phyloP scores from a whole-genome alignment of 2,888 invertebrate species.

The Mylabris sibirica region DNA sequence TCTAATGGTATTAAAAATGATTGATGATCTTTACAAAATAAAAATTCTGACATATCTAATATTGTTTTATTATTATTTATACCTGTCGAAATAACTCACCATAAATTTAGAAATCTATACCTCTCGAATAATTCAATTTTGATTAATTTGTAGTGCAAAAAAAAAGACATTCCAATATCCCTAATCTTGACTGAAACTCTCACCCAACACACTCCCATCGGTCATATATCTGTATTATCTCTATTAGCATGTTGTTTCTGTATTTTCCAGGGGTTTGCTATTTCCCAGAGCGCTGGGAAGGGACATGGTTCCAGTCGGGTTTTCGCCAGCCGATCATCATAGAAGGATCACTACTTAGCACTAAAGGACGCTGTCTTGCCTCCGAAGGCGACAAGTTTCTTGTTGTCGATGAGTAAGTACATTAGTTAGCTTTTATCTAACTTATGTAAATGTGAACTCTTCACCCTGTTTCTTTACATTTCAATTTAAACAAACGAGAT shows the following conservation, averaged over 20 bases:
- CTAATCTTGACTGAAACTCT: background rate
- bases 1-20: background rate
- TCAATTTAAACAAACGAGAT: background rate
- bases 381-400: conserved; percentile 89
- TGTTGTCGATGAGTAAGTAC: conserved; percentile 86
- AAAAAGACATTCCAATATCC: background rate
- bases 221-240: conserved; percentile 34
- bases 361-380: conserved; percentile 84
- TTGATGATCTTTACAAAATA: background rate
- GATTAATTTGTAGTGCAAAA: conserved; percentile 23
- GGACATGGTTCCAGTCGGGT: conserved; percentile 91
- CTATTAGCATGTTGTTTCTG: conserved; percentile 37
- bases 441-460: background rate
- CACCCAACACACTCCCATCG: conserved; percentile 25
- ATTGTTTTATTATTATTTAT: background rate
- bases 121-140: conserved; percentile 7
- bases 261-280: conserved; percentile 72
- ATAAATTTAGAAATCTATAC: background rate
- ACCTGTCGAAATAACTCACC: background rate
- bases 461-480: background rate
- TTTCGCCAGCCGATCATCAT: conserved; percentile 85
- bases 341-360: conserved; percentile 81
- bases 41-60: background rate
- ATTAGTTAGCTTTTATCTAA: conserved; percentile 19
- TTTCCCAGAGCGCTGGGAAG: conserved; percentile 86